Evolutionary conservation across 2,888 invertebrate genomes (phyloP), one percentile per base, ranked within the genome.

Genomic region (Chironomus riparius): DNA sequence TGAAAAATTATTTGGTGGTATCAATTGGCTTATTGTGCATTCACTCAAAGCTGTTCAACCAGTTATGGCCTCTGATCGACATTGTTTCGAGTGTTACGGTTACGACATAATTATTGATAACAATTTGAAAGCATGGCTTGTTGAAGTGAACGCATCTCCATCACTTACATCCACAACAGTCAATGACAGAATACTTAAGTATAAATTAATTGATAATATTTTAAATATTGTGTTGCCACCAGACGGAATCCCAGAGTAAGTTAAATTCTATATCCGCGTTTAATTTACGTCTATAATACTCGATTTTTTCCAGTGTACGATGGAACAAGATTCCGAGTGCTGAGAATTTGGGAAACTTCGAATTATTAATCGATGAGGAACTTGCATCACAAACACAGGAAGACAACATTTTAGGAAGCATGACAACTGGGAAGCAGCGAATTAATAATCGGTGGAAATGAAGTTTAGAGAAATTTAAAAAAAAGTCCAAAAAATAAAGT

Each of bases 51-150:
- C 97, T 2, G 97, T 97, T 0, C 90, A 94, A 5, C 94, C 95
- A 0, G 92, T 95, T 13, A 95, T 97, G 88, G 93, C 95, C 0
- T 96, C 94, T 79, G 97, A 97, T 83, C 86, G 91, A 65, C 92
- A 92, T 80, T 92, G 92, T 80, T 84, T 84, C 73, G 84, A 85
- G 84, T 95, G 95, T 80, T 98, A 97, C 81, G 97, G 97, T 61
- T 97, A 95, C 82, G 97, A 97, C 81, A 96, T 97, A 73, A 97
- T 97, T 79, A 96, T 97, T 79, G 97, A 97, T 82, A 93, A 95
- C 81, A 91, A 92, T 80, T 84, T 97, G 47, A 97, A 97, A 82
- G 97, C 97, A 0, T 97, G 95, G 95, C 85, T 95, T 12, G 92
- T 95, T 74, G 95, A 95, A 86, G 90, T 90, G n/a, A 97, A 97